Evolutionary conservation across 2,797 vertebrate genomes (phyloP), one percentile per base, ranked within the genome.

Genomic region (Discoglossus pictus): DNA sequence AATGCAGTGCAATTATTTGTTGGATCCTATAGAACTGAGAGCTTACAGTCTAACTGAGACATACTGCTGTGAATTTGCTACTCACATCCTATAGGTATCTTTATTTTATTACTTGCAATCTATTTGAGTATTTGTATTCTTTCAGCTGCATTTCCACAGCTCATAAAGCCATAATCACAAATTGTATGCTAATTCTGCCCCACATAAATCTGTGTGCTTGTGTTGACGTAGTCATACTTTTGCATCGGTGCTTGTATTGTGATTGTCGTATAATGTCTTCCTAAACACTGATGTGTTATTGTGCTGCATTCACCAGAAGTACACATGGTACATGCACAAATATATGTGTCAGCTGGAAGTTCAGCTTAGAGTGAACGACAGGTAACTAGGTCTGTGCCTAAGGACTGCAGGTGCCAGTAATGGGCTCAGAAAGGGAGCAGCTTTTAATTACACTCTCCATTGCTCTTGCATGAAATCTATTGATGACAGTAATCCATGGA

Each of bases 381-480:
- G 60, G 68, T 70, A 70, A 60, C 44, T 51, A 60, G 35, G 53
- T 47, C 60, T 40, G 51, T 55, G 50, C 60, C 52, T 63, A 63
- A 56, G 54, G 68, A 58, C 60, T 24, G 68, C 68, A 18, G 46
- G 68, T 63, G 60, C 44, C 68, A 63, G 52, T 70, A 70, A 70
- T 70, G 44, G 59, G 23, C 68, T 56, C 34, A 50, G 68, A 63
- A 70, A 70, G 68, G 50, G 52, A 70, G 68, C 68, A 70, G 68
- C 68, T 70, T 70, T 70, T 70, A 70, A 70, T 70, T 63, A 70
- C 68, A 70, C 52, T 58, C 51, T 70, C 44, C 44, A 43, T 58
- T 55, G 68, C 68, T 58, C 68, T 70, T 70, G 68, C 60, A 63
- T 70, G 60, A 70, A 70, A 70, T 70, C 60, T 70, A 70, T 70